Conservation (phyloP, 2,113 vertebrate genomes). For the Plotosus lineatus region DNA sequence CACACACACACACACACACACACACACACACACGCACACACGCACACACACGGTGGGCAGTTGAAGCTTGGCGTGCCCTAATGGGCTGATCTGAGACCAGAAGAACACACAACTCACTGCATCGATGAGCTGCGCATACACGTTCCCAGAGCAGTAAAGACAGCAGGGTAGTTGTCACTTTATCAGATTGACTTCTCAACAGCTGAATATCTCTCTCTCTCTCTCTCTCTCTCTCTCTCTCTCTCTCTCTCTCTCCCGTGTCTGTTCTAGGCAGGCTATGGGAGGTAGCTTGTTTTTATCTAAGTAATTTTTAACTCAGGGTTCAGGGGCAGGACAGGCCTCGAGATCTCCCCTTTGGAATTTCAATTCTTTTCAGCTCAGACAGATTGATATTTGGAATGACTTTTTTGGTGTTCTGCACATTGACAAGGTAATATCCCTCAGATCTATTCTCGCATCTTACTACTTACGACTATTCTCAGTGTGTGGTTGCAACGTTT, state of each 20-base stretch:
- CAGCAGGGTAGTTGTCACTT: not conserved
- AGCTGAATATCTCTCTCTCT: conserved; percentile 37
- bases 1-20: no score
- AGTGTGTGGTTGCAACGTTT: no score
- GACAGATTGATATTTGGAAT: conserved; percentile 1
- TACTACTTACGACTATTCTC: no score
- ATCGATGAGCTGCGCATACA: not conserved
- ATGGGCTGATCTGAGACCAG: conserved; percentile 46
- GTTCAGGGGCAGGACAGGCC: not conserved
- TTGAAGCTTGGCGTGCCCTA: conserved; percentile 4
- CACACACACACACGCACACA: no score
- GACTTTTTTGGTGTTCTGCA: not conserved
- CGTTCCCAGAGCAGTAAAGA: conserved; percentile 31
- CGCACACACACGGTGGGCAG: conserved; percentile 45
- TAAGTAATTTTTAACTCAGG: conserved; percentile 29
- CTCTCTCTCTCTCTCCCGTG: not conserved
- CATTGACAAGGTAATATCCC: conserved; percentile 31
- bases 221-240: not conserved
- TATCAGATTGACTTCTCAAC: conserved; percentile 38
- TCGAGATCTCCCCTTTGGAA: not conserved
- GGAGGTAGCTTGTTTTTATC: conserved; percentile 23
- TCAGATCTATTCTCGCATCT: not conserved
- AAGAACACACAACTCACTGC: conserved; percentile 1
- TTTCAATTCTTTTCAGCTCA: not conserved
- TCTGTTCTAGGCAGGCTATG: conserved; percentile 2